phyloP scores from a whole-genome alignment of 53 echinoderm and acorn worm genomes.

The Echinometra lucunter region DNA sequence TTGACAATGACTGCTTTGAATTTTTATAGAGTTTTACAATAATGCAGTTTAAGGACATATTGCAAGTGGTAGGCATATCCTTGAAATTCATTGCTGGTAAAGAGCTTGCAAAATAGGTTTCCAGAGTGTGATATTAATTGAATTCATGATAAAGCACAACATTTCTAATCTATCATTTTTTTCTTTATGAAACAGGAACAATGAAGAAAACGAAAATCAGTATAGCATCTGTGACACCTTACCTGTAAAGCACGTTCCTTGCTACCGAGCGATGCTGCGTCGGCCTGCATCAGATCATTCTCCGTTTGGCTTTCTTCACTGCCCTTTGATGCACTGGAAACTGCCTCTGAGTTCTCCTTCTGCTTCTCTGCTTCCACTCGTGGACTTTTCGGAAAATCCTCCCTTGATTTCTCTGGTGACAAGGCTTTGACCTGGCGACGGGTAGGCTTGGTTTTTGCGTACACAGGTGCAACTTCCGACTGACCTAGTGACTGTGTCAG shows the following conservation, averaged over 20 bases:
- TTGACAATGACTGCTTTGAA: neutral
- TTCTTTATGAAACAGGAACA: neutral
- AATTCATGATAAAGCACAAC: neutral
- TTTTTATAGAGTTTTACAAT: neutral
- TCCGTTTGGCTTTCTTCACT: neutral
- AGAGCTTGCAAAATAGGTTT: too few species aligned
- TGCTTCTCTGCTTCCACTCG: neutral
- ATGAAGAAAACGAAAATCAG: too few species aligned
- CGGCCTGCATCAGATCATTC: constrained; percentile 74
- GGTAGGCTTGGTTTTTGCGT: neutral
- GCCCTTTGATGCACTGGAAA: neutral
- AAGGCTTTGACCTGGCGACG: neutral
- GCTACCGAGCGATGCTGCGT: constrained; percentile 73
- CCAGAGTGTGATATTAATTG: too few species aligned
- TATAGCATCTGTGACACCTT: neutral
- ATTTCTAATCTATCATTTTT: neutral
- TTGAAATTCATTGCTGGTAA: too few species aligned
- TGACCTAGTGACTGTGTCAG: neutral
- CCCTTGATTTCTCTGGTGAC: neutral
- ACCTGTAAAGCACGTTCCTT: constrained; percentile 89
- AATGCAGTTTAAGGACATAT: neutral
- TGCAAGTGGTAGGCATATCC: neutral
- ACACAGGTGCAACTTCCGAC: neutral
- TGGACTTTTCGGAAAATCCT: neutral
- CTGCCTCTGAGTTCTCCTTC: neutral